Evolutionary conservation across 2,113 vertebrate genomes (phyloP), one percentile per base, ranked within the genome.

Genomic region (Psilopsiagon aymara): DNA sequence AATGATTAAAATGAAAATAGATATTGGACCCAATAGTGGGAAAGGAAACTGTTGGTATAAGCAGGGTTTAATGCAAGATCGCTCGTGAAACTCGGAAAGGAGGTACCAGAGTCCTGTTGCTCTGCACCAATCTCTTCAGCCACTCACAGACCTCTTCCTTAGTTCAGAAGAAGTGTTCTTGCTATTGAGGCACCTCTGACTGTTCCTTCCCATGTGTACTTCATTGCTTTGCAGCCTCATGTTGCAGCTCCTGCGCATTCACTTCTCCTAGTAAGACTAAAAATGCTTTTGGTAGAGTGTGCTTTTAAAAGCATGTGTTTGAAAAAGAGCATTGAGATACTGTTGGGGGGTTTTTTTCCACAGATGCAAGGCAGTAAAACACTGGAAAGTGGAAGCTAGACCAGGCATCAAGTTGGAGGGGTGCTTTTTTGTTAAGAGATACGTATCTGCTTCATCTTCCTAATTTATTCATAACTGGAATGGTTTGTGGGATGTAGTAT

Each of bases 31-130:
- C 10, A 21, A 1, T 46, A 39, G 20, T 4, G 35, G 47, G 43
- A 6, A 16, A 17, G 37, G 63, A n/a, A 41, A 29, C 13, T 13
- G n/a, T 2, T 63, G 35, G 19, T 63, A 46, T 51, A 4, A n/a
- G 33, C 29, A 5, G 7, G 6, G 14, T 24, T 43, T 23, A 1
- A 5, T 5, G 12, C 0, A 2, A 16, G 24, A 4, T 12, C 2
- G 4, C 10, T 10, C 24, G 6, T 53, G 82, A 79, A 37, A 11
- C 59, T n/a, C 1, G 0, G 86, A 35, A 24, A 9, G 53, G 27
- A 31, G 20, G 17, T 17, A 4, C 7, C 16, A 2, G 13, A 20
- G 41, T 27, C 11, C 62, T 24, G 0, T 23, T 35, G 13, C 27
- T 68, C 37, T 29, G 29, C 11, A 12, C 23, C 24, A 9, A 11